Percentiles rank a stretch among this genome's conserved stretches.
phyloP scores from a whole-genome alignment of 1,140 invertebrate species.

The Matsumurasca onukii region DNA sequence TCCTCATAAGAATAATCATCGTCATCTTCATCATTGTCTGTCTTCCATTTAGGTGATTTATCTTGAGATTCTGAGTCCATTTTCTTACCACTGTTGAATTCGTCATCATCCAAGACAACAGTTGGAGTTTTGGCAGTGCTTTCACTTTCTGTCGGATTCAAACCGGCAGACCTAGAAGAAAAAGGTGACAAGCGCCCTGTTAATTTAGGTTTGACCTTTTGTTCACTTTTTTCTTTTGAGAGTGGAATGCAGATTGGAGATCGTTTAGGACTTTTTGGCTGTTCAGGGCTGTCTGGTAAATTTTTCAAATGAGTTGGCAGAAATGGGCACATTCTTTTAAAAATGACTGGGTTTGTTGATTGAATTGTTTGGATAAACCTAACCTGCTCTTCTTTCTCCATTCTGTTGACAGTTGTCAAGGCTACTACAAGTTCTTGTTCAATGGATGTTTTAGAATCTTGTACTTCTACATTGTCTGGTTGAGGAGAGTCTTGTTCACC shows the following conservation, averaged over 20 bases:
- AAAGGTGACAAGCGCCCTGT: slow-evolving; percentile 49
- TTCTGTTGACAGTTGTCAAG: neutral
- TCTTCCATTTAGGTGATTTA: slow-evolving; percentile 7
- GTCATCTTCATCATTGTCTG: slow-evolving; percentile 53
- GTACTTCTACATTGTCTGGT: neutral
- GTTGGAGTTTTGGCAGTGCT: no score
- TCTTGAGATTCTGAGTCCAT: neutral
- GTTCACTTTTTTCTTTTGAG: slow-evolving; percentile 29
- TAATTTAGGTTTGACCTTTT: slow-evolving; percentile 36
- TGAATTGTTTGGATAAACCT: neutral
- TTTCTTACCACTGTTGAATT: slow-evolving; percentile 48
- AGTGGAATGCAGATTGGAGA: neutral
- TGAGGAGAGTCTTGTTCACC: slow-evolving; percentile 7
- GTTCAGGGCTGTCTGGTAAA: neutral
- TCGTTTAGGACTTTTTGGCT: slow-evolving; percentile 39
- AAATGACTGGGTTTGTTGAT: neutral
- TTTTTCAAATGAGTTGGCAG: neutral
- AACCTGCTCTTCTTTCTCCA: neutral
- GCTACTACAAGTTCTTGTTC: neutral
- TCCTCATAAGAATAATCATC: slow-evolving; percentile 70
- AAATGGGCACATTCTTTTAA: slow-evolving; percentile 7
- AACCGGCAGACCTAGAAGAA: slow-evolving; percentile 47
- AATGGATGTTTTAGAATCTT: neutral
- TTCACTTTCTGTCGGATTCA: slow-evolving; percentile 52
- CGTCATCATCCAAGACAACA: slow-evolving; percentile 39